These are phyloP conservation scores for Serinus canaria DNA, from an alignment of 2,113 vertebrate genomes.

Conservation along the genomic window DNA sequence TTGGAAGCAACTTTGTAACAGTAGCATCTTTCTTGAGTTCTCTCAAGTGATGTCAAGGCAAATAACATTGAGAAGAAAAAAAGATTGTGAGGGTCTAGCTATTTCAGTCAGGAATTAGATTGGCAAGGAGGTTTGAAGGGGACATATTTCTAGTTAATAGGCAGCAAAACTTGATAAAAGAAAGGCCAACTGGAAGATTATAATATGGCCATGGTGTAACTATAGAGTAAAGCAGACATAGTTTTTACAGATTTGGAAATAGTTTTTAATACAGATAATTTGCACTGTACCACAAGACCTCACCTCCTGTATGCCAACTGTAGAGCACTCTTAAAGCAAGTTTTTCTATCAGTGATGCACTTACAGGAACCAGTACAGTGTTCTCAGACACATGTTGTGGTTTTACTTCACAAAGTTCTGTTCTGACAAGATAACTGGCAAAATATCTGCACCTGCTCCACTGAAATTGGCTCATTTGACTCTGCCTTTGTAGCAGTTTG, in stretches of 20 bases:
- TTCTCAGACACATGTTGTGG: fast-evolving
- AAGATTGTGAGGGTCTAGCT: background rate
- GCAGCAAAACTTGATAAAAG: background rate
- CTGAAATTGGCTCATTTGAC: background rate
- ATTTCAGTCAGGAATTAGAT: background rate
- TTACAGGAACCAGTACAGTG: background rate
- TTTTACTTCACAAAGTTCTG: background rate
- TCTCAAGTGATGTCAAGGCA: background rate
- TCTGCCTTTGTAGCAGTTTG: background rate
- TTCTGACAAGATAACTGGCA: background rate
- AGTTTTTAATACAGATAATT: background rate
- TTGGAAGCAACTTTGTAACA: background rate
- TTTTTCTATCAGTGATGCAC: background rate
- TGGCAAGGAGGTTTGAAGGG: background rate
- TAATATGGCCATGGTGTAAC: background rate
- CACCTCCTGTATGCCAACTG: background rate
- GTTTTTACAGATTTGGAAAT: background rate
- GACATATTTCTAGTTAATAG: background rate
- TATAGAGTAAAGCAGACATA: background rate
- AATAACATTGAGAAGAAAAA: background rate
- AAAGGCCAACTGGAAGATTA: background rate
- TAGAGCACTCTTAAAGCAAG: background rate
- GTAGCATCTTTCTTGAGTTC: background rate
- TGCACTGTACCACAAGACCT: background rate
- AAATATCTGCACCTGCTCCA: background rate